Evolutionary conservation across 2,113 vertebrate genomes (phyloP).

Genomic region (Tetrao urogallus): DNA sequence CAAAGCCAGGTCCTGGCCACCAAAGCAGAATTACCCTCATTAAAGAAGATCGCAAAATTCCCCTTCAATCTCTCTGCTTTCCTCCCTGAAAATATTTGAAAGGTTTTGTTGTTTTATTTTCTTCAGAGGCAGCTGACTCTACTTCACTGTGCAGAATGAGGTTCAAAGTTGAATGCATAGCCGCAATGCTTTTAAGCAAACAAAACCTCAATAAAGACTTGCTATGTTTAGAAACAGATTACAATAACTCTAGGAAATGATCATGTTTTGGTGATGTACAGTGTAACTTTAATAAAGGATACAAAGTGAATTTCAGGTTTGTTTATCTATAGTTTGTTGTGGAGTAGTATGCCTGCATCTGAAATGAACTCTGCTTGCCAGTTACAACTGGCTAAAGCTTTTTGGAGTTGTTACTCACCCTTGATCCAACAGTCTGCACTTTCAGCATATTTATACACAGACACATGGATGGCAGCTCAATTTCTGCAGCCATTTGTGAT

Average conservation of each 20-base stretch:
- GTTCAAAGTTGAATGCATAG: neutral
- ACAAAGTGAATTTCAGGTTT: neutral
- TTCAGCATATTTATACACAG: neutral
- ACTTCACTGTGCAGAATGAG: neutral
- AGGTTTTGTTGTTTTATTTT: neutral
- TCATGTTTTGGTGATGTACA: neutral
- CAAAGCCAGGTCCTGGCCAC: neutral
- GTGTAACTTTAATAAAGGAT: neutral
- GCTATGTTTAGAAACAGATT: neutral
- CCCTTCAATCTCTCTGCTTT: neutral
- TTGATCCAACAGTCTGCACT: neutral
- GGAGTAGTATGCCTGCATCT: neutral
- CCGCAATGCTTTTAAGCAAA: slow-evolving; percentile 5
- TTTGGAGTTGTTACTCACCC: neutral
- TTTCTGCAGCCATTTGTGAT: neutral
- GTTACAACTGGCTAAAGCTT: neutral
- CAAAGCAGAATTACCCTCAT: neutral
- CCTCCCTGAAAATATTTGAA: neutral
- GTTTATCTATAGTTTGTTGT: neutral
- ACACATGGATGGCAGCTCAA: neutral
- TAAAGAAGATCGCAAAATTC: neutral
- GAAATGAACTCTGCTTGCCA: neutral
- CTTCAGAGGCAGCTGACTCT: neutral
- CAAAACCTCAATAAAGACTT: slow-evolving; percentile 11
- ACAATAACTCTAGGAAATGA: neutral